Evolutionary conservation across 2,888 invertebrate species (phyloP).

Genomic region (Cotesia congregata): DNA sequence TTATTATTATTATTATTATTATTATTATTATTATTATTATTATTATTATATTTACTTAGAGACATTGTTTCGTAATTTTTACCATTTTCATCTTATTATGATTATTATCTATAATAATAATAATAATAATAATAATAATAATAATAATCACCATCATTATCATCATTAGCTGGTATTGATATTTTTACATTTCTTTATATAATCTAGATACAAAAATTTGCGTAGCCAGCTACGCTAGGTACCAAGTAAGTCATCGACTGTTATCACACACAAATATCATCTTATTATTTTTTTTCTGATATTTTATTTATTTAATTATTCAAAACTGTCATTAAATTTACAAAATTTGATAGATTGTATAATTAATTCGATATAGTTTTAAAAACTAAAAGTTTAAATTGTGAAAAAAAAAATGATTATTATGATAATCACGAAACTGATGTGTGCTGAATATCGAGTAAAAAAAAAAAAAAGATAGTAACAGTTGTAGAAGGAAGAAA

Average conservation of each 20-base stretch:
- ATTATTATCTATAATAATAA: background rate
- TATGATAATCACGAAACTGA: background rate
- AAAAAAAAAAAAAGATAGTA: constrained; percentile 1
- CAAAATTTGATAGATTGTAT: background rate
- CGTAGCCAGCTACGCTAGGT: constrained; percentile 59
- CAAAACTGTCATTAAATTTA: background rate
- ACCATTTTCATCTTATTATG: background rate
- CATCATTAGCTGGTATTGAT: constrained; percentile 19
- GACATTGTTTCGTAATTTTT: background rate
- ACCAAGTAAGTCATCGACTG: constrained; percentile 39
- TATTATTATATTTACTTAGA: background rate
- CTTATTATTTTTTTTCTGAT: background rate
- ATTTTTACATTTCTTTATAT: background rate
- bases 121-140: constrained; percentile 1
- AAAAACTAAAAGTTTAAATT: background rate
- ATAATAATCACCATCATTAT: constrained; percentile 7
- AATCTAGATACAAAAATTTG: constrained; percentile 42
- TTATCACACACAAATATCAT: constrained; percentile 13
- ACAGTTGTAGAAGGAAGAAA: constrained; percentile 4
- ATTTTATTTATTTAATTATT: background rate
- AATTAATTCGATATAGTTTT: background rate
- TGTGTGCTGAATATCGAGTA: background rate
- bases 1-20: constrained; percentile 17
- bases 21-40: constrained; percentile 4
- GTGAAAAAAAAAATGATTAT: background rate